A percentile compares a stretch with the other conserved stretches of the same genome.
Conservation (phyloP, 2,797 vertebrate species). For the Etheostoma perlongum region DNA sequence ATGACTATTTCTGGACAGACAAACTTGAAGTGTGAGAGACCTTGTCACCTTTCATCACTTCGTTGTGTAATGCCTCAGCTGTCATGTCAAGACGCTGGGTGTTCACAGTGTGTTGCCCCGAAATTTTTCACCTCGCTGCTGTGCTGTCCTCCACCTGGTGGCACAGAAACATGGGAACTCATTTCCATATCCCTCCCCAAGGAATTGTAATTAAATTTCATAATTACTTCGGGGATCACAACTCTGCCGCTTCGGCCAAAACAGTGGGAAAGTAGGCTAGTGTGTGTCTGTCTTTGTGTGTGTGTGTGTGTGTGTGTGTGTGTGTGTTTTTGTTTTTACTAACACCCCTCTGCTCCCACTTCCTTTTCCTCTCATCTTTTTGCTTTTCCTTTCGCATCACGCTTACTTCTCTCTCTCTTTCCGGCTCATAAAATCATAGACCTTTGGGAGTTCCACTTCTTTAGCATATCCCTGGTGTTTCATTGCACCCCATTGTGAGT, state of each 20-base stretch:
- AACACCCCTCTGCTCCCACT: constrained; percentile 28
- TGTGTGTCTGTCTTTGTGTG: constrained; percentile 44
- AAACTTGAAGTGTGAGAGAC: constrained; percentile 30
- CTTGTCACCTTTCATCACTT: constrained; percentile 41
- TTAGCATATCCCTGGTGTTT: constrained; percentile 73
- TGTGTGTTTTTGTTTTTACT: neutral
- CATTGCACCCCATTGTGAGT: constrained; percentile 76
- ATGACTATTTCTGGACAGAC: neutral
- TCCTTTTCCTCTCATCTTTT: constrained; percentile 47
- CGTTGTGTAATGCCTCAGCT: constrained; percentile 54
- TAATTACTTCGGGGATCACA: constrained; percentile 85
- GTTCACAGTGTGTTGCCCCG: neutral
- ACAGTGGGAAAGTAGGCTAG: constrained; percentile 74
- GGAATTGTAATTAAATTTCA: constrained; percentile 85
- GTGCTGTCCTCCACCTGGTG: constrained; percentile 34
- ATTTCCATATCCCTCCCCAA: constrained; percentile 72
- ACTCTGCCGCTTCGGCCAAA: constrained; percentile 58
- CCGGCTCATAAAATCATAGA: constrained; percentile 69
- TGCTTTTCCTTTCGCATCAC: neutral
- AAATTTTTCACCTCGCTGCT: constrained; percentile 21
- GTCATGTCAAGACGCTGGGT: constrained; percentile 45
- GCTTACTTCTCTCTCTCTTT: constrained; percentile 4
- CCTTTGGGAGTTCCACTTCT: constrained; percentile 68
- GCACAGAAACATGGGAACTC: constrained; percentile 64
- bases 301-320: constrained; percentile 29